Evolutionary conservation across 2,888 invertebrate genomes (phyloP), one percentile per base, ranked within the genome.

Genomic region (Acanthococcus lagerstroemiae): DNA sequence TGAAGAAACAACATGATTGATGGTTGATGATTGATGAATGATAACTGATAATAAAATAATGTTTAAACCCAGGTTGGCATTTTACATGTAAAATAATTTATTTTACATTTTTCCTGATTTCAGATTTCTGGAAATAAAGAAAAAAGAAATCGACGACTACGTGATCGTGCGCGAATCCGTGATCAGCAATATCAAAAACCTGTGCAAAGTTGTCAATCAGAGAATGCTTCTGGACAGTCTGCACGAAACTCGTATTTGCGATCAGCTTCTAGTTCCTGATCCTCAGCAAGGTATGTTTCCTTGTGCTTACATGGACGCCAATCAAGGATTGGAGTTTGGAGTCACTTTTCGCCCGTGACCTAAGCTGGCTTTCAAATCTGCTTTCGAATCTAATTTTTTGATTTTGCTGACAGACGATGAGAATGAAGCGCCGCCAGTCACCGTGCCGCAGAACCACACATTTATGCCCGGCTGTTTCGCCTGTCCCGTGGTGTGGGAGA

Each of bases 401-500:
- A n/a, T n/a, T 63, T 2, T 3, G 22, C 22, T 21, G 24, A 12
- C 17, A 46, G 60, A 37, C 30, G 60, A 61, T 48, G 26, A 58
- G 24, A 55, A 52, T 25, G 61, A 67, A 7, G 61, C 55, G 25
- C 22, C 67, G 15, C 50, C 19, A 3, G 52, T 19, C 21, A 9
- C 17, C 3, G 22, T 22, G 1, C 63, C 58, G 30, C 66, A 50
- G 45, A 37, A 65, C 27, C 45, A 65, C 21, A 79, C 81, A 71
- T 81, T 83, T 71, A 78, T 77, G 48, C 80, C 85, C 0, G 89
- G 88, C 3, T 81, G 82, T 74, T 89, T 89, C 74, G 81, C 84
- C 48, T 90, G 89, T 74, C 82, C 82, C 4, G 80, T 84, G n/a
- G 84, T 87, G 2, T 88, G 86, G 85, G 81, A 84, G 73, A 82